Base-by-base conservation (phyloP, 2,888 invertebrate species). In the Panopea generosa region DNA sequence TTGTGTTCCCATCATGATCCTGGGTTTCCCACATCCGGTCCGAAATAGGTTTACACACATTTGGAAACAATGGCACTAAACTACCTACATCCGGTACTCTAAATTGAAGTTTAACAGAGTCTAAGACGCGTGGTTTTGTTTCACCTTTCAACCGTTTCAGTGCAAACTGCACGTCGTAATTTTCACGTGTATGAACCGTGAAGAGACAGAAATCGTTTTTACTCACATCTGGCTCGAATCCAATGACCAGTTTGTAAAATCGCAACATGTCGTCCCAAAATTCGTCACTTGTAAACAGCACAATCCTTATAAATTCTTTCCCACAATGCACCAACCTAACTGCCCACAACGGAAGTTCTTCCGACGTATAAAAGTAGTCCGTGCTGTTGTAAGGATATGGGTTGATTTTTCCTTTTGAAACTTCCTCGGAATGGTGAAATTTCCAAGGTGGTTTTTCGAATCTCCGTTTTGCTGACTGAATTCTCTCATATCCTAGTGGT, bases 261-360 rank as follows among this genome's bases (percentile, higher is more conserved):
- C 86, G 79, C 43, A 90, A 74, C 86, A 87, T 89, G 59, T 90
- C 89, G 14, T 75, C 59, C 91, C 91, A 91, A 57, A 86, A 86
- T 29, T 85, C 84, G 16, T 86, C 81, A 49, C 85, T 84, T 47
- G 86, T 80, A 67, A 88, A 89, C 63, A 90, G 59, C 22, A 89
- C 85, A 20, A 89, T 68, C 16, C 91, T 83, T 45, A 91, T 68
- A 66, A 85, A 87, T 66, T 90, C 89, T 57, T 89, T 89, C 38
- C 90, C 90, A 80, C 87, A 89, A 81, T 90, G 91, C 71, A 90
- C 89, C 57, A 89, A 87, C 59, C 91, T 57, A 11, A 89, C 84
- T 9, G 88, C 89, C 86, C 90, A 90, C 16, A 91, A 83, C 29
- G 91, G 91, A 66, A 88, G 84, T 74, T 90, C 88, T 18, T 82